Conservation (phyloP, 2,797 vertebrate genomes). For the Pagetopsis macropterus region DNA sequence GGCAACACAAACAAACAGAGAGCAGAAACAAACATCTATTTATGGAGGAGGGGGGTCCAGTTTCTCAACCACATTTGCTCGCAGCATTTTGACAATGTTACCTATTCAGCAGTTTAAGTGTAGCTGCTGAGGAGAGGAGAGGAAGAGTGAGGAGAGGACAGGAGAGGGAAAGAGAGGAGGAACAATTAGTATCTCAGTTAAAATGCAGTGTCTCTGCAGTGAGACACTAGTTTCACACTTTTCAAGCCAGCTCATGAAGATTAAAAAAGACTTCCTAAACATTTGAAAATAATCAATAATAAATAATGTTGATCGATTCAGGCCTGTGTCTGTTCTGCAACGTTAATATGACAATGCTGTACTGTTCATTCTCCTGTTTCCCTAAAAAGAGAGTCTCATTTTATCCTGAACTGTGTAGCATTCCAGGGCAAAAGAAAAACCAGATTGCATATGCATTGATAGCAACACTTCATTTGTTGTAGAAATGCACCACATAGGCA, state of each 20-base stretch:
- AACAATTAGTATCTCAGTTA: background rate
- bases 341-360: background rate
- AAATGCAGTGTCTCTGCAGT: background rate
- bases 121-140: slow-evolving; percentile 40
- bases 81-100: slow-evolving; percentile 70
- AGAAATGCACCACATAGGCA: slow-evolving; percentile 65
- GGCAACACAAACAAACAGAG: slow-evolving; percentile 76
- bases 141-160: slow-evolving; percentile 1
- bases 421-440: slow-evolving; percentile 30
- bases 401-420: slow-evolving; percentile 1
- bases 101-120: slow-evolving; percentile 78
- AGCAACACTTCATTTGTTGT: slow-evolving; percentile 63
- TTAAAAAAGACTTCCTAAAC: background rate
- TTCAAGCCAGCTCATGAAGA: background rate
- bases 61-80: slow-evolving; percentile 71
- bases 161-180: background rate
- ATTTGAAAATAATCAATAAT: background rate
- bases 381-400: slow-evolving; percentile 9
- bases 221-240: background rate
- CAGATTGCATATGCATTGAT: slow-evolving; percentile 50
- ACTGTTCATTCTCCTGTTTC: background rate
- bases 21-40: slow-evolving; percentile 83
- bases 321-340: background rate
- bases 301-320: no score
- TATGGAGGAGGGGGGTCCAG: slow-evolving; percentile 75